Conservation (phyloP, 2,113 vertebrate species). For the Neopipo cinnamomea region DNA sequence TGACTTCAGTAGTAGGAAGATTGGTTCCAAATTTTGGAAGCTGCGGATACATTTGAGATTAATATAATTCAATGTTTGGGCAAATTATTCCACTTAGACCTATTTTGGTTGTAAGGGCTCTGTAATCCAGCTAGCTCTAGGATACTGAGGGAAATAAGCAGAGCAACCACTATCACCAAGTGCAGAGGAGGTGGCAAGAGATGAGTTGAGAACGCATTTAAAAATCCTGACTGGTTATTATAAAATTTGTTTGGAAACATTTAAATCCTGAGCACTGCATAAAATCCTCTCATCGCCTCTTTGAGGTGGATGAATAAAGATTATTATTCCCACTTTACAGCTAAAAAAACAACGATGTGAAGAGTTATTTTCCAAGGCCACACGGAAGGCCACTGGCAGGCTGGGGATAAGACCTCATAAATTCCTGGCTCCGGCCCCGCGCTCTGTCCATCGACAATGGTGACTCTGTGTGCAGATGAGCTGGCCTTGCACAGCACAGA, state of each 20-base stretch:
- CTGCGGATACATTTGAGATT: not conserved
- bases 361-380: slow-evolving; percentile 33
- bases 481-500: not conserved
- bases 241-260: slow-evolving; percentile 54
- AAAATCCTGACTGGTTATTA: slow-evolving; percentile 21
- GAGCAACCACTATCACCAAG: not conserved
- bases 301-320: slow-evolving; percentile 58
- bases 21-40: slow-evolving; percentile 21
- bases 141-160: slow-evolving; percentile 12
- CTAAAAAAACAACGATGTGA: slow-evolving; percentile 1
- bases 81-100: not conserved
- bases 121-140: slow-evolving; percentile 13
- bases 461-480: slow-evolving; percentile 48
- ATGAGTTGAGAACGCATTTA: slow-evolving; percentile 16
- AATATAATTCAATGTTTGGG: not conserved
- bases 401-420: not conserved
- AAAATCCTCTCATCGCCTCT: slow-evolving; percentile 57
- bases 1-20: not conserved
- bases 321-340: slow-evolving; percentile 50
- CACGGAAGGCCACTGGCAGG: not conserved
- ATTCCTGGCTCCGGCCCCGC: slow-evolving; percentile 45
- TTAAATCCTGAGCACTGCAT: slow-evolving; percentile 38
- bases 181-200: slow-evolving; percentile 37
- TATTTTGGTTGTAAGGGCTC: slow-evolving; percentile 8
- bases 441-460: not conserved